Percentiles rank a stretch among this genome's conserved stretches.
phyloP scores from a whole-genome alignment of 1,140 invertebrate genomes.

The Pseudomyrmex gracilis region DNA sequence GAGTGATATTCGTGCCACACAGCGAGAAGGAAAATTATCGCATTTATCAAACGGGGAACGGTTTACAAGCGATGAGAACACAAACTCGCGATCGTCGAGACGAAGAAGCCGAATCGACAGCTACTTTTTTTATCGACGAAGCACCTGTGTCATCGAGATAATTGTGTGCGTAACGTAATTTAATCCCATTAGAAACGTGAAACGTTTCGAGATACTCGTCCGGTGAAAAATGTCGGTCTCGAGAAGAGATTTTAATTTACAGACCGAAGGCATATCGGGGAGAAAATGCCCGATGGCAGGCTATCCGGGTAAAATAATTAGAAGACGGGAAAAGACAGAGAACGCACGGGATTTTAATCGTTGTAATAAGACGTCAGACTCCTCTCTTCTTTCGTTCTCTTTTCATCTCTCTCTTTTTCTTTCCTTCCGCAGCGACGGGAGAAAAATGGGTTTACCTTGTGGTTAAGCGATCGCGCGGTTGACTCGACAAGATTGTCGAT shows the following conservation, averaged over 20 bases:
- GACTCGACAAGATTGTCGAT: slow-evolving; percentile 73
- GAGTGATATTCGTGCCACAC: slow-evolving; percentile 16
- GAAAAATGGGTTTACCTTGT: slow-evolving; percentile 68
- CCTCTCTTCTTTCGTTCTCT: not conserved
- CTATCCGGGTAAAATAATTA: slow-evolving; percentile 48
- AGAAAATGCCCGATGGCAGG: slow-evolving; percentile 18
- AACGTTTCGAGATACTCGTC: slow-evolving; percentile 36
- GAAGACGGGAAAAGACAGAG: slow-evolving; percentile 12
- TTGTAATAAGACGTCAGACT: slow-evolving; percentile 70
- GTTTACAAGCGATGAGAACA: slow-evolving; percentile 16
- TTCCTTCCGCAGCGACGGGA: slow-evolving; percentile 43
- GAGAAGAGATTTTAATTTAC: slow-evolving; percentile 44
- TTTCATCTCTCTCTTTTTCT: not conserved
- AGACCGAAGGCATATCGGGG: not conserved
- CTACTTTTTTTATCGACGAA: not conserved
- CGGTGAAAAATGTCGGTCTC: slow-evolving; percentile 14
- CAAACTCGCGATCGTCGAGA: not conserved
- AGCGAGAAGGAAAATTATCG: slow-evolving; percentile 27
- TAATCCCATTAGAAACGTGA: slow-evolving; percentile 30
- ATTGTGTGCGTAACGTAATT: slow-evolving; percentile 31
- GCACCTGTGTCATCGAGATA: slow-evolving; percentile 18
- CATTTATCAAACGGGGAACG: not conserved
- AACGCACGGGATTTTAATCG: slow-evolving; percentile 64
- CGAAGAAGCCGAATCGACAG: slow-evolving; percentile 5
- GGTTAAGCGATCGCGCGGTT: slow-evolving; percentile 69